phyloP scores from a whole-genome alignment of 2,888 invertebrate genomes.

The Sphecodes monilicornis region DNA sequence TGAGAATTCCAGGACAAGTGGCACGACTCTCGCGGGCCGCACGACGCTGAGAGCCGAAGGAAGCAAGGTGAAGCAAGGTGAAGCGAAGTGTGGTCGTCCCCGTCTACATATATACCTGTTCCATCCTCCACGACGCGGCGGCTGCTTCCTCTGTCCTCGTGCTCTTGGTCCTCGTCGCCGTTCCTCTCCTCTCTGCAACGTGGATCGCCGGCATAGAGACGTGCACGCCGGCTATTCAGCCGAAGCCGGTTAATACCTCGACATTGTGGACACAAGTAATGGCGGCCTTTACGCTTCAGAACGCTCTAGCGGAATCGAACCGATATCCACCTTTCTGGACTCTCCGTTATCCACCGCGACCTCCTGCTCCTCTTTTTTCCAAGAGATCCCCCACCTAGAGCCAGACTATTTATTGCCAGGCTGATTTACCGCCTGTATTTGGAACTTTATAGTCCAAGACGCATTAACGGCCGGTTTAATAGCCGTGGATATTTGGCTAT shows the following conservation, averaged over 20 bases:
- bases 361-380: conserved; percentile 38
- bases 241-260: conserved; percentile 81
- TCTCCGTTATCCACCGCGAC: conserved; percentile 55
- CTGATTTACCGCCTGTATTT: conserved; percentile 56
- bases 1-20: conserved; percentile 80
- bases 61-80: conserved; percentile 66
- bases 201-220: conserved; percentile 45
- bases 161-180: conserved; percentile 43
- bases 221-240: conserved; percentile 72
- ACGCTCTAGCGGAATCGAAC: conserved; percentile 68
- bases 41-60: conserved; percentile 37
- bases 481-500: conserved; percentile 50
- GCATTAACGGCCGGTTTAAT: conserved; percentile 49
- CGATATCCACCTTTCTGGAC: conserved; percentile 43
- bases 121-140: not conserved
- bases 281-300: conserved; percentile 74
- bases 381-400: not conserved
- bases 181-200: conserved; percentile 54
- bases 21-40: conserved; percentile 65
- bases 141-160: conserved; percentile 7
- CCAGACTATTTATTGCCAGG: conserved; percentile 43
- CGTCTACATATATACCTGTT: conserved; percentile 14
- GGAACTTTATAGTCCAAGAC: conserved; percentile 50
- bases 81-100: conserved; percentile 66
- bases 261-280: conserved; percentile 82